Percentiles rank a stretch among this genome's conserved stretches.
Evolutionary conservation across 2,797 vertebrate genomes (phyloP).

Genomic region (Pipistrellus kuhlii): DNA sequence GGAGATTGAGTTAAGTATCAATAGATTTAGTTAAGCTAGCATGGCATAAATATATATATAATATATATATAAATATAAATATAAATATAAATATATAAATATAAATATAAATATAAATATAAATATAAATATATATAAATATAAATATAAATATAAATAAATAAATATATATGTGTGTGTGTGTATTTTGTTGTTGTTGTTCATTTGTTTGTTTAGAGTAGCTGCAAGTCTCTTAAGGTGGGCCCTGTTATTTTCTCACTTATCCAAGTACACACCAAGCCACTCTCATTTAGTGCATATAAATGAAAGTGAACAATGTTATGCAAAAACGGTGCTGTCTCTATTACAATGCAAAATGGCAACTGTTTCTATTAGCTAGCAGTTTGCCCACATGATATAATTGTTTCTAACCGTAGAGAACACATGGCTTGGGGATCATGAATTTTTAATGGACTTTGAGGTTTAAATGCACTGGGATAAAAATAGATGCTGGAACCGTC

Average conservation of each 20-base stretch:
- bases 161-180: no score
- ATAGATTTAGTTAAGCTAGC: background rate
- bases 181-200: no score
- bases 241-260: background rate
- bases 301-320: background rate
- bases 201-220: background rate
- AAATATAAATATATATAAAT: no score
- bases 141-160: no score
- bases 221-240: background rate
- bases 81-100: no score
- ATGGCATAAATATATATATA: background rate
- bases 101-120: no score
- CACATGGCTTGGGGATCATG: constrained; percentile 76
- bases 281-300: background rate
- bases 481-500: constrained; percentile 78
- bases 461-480: constrained; percentile 79
- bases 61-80: no score
- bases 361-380: constrained; percentile 71
- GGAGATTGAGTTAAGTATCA: background rate
- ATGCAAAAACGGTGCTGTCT: background rate
- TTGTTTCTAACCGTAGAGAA: constrained; percentile 76
- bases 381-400: constrained; percentile 74
- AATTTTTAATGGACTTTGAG: constrained; percentile 82
- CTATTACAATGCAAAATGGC: background rate
- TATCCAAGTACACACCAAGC: background rate